A percentile compares a stretch with the other conserved stretches of the same genome.
Conservation (phyloP, 2,888 invertebrate genomes). For the Dasysyrphus tricinctus region DNA sequence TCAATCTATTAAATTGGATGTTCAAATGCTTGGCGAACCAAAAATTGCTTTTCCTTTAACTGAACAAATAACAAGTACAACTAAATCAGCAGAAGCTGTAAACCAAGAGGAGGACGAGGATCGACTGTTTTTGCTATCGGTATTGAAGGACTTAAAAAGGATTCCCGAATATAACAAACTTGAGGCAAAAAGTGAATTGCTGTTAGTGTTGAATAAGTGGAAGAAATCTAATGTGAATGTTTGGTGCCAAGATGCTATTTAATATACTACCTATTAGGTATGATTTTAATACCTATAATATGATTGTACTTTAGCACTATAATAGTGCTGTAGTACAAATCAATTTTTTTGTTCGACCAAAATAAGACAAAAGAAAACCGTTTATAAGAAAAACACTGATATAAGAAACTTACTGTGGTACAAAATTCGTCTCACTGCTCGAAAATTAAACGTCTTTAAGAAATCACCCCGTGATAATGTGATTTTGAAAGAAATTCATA, state of each 20-base stretch:
- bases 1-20: neutral
- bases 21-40: neutral
- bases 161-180: conserved; percentile 17
- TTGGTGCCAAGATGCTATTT: neutral
- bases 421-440: no score
- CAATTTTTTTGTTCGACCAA: no score
- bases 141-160: conserved; percentile 33
- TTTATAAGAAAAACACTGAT: no score
- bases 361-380: no score
- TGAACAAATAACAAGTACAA: neutral
- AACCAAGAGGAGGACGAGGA: neutral
- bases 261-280: no score
- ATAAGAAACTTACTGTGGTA: no score
- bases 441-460: no score
- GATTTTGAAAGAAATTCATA: no score
- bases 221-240: neutral
- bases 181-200: conserved; percentile 27
- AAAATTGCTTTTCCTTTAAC: neutral
- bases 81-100: neutral
- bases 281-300: no score
- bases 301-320: no score
- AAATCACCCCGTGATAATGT: no score
- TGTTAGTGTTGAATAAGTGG: conserved; percentile 19
- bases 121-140: conserved; percentile 30
- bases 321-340: no score